Evolutionary conservation across 2,888 invertebrate species (phyloP), one percentile per base, ranked within the genome.

Genomic region (Melolontha melolontha): DNA sequence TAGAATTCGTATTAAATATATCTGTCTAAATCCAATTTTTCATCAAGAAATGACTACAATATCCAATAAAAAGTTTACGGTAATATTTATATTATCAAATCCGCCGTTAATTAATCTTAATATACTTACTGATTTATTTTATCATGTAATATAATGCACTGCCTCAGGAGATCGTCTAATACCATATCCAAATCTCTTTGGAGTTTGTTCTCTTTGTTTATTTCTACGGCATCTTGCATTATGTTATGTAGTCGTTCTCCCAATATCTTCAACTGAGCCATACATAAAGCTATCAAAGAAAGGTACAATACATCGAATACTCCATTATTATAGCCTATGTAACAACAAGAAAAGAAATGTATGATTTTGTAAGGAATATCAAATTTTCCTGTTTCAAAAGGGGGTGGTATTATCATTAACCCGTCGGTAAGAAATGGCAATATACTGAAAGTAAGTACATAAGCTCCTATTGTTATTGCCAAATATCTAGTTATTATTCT

Each of bases 221-320:
- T 22, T 22, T 22, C 22, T 2, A 2, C 22, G 1, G 22, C 22
- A 22, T 22, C 22, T 22, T 22, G 22, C 22, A 22, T 22, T 17
- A 57, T 22, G 22, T 29, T 59, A 11, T 2, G 42, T 29, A 59
- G n/a, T 29, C 29, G 10, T n/a, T 44, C 44, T 27, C 27, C 6
- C 27, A 59, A 29, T 6, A 59, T 59, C 12, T 59, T 22, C 14
- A 59, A 59, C 12, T 59, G 57, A 0, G 57, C 57, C 12, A 11
- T 27, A 47, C 14, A 44, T 44, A 59, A 12, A 1, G 57, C 42
- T 27, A 59, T 44, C 27, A 59, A 44, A 44, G 57, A 44, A 14
- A 62, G 16, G 14, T 47, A 62, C 5, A 62, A 34, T 10, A 27
- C 14, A 16, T 62, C 59, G 5, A 62, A 27, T 2, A 34, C 42